These are phyloP conservation scores for Drosophila pegasa DNA, from an alignment of 2,888 invertebrate species.

Conservation along the genomic window DNA sequence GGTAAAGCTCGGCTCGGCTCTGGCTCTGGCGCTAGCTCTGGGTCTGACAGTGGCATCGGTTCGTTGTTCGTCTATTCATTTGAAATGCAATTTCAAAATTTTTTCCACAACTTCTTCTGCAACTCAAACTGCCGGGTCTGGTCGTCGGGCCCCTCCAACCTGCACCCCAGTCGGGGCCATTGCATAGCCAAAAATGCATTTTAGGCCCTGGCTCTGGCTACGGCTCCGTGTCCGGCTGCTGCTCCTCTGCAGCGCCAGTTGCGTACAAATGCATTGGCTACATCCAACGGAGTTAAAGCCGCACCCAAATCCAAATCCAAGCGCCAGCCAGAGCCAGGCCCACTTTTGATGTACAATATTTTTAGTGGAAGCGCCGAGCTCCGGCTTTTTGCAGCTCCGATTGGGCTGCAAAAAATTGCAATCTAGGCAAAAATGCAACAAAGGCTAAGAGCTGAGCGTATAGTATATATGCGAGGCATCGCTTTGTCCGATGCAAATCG, in stretches of 20 bases:
- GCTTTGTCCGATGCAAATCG: constrained; percentile 59
- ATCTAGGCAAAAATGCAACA: constrained; percentile 82
- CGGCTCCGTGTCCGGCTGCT: background rate
- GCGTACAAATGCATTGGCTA: constrained; percentile 45
- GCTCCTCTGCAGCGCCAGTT: constrained; percentile 41
- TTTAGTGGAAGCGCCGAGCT: constrained; percentile 46
- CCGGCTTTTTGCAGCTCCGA: constrained; percentile 60
- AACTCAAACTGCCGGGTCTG: constrained; percentile 45
- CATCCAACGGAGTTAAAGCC: constrained; percentile 25
- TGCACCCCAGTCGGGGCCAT: background rate
- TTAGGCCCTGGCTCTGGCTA: constrained; percentile 68
- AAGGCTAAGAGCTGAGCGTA: constrained; percentile 71
- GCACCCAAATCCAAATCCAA: constrained; percentile 14
- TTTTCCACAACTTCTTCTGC: constrained; percentile 70
- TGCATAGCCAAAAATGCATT: constrained; percentile 78
- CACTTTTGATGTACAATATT: constrained; percentile 63
- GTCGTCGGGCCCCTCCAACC: background rate
- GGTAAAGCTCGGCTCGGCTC: constrained; percentile 13
- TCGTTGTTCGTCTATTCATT: constrained; percentile 66
- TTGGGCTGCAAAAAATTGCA: constrained; percentile 78
- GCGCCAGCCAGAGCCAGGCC: constrained; percentile 23
- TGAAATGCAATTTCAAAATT: constrained; percentile 81
- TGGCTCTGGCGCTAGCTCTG: constrained; percentile 20
- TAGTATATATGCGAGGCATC: constrained; percentile 50
- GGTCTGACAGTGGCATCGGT: constrained; percentile 11